Evolutionary conservation across 2,888 invertebrate genomes (phyloP), one percentile per base, ranked within the genome.

Genomic region (Notodonta ziczac): DNA sequence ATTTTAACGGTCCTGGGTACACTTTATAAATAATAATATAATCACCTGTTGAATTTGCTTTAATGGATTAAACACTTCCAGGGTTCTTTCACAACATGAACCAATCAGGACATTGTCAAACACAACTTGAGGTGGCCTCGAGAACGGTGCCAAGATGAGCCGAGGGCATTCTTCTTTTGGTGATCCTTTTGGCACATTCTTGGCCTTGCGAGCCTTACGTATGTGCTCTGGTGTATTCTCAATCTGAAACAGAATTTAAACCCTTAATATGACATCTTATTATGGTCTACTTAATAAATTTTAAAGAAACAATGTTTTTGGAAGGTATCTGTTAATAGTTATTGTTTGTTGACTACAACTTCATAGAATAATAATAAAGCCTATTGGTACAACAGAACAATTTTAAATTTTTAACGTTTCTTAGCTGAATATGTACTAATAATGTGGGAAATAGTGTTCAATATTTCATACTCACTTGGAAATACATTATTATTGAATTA

Each of bases 31-130:
- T 14, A 52, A 48, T 35, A 13, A 39, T 10, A 55, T 56, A 57
- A 14, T 62, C 81, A 94, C 93, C 88, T 90, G 87, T 81, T 91
- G 88, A 2, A 77, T 65, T 76, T 88, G 83, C 69, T 91, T 89
- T 0, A 85, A 76, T 12, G 96, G 95, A 85, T 96, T 96, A 58
- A 90, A 85, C 13, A 96, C 87, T 72, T 95, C 91, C 62, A 96
- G 83, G 57, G 88, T 85, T 69, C 94, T 93, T 60, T 90, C 92
- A 60, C 94, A 94, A 12, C 91, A 87, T 53, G 94, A 89, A 14
- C 95, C 95, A 61, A 96, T 88, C 7, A 93, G 86, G 61, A 96
- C 94, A 90, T 96, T 94, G 67, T 96, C 95, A 77, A 96, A 96
- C n/a, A 94, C 91, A 16, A 96, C 94, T 88, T 95, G 95, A 4